phyloP scores from a whole-genome alignment of 1,140 invertebrate genomes.

The Drosophila lacteicornis region DNA sequence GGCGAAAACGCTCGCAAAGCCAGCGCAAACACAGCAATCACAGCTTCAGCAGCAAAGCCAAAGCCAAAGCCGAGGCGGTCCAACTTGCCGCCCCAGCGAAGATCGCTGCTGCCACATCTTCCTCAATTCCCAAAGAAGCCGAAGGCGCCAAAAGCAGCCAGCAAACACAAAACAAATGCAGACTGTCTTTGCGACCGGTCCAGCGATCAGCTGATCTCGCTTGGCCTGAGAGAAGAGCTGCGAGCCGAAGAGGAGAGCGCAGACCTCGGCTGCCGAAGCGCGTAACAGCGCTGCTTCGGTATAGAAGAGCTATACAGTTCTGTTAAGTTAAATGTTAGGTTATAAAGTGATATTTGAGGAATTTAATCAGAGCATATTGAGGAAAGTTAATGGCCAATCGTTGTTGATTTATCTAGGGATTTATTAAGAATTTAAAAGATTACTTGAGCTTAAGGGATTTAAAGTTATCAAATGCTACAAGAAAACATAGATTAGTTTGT shows the following conservation, averaged over 20 bases:
- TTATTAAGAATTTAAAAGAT: neutral
- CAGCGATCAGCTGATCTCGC: constrained; percentile 57
- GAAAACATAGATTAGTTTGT: neutral
- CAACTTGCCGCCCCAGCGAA: constrained; percentile 58
- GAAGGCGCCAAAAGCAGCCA: constrained; percentile 38
- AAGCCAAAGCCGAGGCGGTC: constrained; percentile 32
- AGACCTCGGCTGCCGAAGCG: constrained; percentile 15
- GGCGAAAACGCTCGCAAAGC: constrained; percentile 63
- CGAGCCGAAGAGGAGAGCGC: constrained; percentile 27
- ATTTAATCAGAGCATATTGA: constrained; percentile 4
- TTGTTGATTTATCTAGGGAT: neutral
- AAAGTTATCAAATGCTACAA: neutral
- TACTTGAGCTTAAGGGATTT: too few species aligned
- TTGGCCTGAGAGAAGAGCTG: constrained; percentile 10
- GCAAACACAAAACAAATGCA: constrained; percentile 42
- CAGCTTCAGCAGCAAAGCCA: constrained; percentile 30
- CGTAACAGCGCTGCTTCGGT: constrained; percentile 14
- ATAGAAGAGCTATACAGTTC: constrained; percentile 3
- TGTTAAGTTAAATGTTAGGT: constrained; percentile 29
- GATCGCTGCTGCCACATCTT: constrained; percentile 55
- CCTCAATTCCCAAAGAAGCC: constrained; percentile 48
- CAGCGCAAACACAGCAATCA: constrained; percentile 45
- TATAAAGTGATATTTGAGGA: neutral
- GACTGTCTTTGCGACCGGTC: constrained; percentile 64
- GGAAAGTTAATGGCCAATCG: neutral